Evolutionary conservation across 2,113 vertebrate species (phyloP).

Genomic region (Gracilinanus agilis): DNA sequence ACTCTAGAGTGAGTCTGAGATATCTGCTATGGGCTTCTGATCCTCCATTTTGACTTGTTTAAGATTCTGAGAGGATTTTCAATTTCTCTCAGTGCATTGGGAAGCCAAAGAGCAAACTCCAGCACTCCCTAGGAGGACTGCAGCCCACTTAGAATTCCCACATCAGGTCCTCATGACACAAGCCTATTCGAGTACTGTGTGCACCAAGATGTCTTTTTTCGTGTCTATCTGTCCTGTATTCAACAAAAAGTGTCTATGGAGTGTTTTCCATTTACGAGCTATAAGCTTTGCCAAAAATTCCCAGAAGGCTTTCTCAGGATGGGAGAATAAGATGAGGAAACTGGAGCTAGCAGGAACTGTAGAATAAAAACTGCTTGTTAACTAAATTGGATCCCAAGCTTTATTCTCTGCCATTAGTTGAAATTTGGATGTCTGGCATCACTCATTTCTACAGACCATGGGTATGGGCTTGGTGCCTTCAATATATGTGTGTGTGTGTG

Average conservation of each 20-base stretch:
- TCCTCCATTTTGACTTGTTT: not conserved
- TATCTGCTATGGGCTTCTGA: not conserved
- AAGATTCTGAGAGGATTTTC: not conserved
- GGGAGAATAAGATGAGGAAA: not conserved
- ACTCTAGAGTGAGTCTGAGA: not conserved
- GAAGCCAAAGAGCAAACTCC: constrained; percentile 15
- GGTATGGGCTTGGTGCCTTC: not conserved
- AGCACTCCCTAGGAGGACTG: not conserved
- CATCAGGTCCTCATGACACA: not conserved
- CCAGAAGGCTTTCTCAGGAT: constrained; percentile 30
- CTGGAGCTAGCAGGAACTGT: constrained; percentile 14
- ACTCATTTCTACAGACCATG: not conserved
- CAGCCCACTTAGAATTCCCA: not conserved
- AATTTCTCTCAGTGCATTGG: not conserved
- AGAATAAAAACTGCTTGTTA: constrained; percentile 19
- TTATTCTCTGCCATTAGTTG: not conserved
- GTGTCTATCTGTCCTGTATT: not conserved
- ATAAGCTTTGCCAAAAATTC: constrained; percentile 29
- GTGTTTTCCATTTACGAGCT: constrained; percentile 14
- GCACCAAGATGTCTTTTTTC: not conserved
- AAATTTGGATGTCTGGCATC: not conserved
- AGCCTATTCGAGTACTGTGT: not conserved
- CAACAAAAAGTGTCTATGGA: not conserved
- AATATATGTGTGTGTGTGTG: too few relatives aligned
- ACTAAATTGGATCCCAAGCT: not conserved